Base-by-base conservation (phyloP, 2,113 vertebrate genomes). In the Proteles cristata region DNA sequence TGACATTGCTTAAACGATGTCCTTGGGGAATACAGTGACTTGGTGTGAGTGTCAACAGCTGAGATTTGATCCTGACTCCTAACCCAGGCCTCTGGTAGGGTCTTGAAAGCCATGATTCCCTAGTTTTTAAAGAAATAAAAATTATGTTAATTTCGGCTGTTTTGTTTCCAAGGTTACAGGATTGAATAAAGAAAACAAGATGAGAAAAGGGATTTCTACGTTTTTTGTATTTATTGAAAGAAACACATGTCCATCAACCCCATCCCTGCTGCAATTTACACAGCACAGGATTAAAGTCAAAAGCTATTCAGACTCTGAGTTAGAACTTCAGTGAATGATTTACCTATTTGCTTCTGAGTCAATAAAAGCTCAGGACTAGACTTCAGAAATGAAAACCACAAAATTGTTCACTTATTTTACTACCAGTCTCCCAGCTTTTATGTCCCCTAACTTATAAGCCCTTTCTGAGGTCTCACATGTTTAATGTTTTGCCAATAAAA, bases 361-460 rank as follows among this genome's bases (percentile, higher is more conserved):
- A 92, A 68, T 74, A 50, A 95, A 88, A 93, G 15, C 45, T 94
- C 21, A 55, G 88, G n/a, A 89, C 66, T 92, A 58, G 92, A 92
- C 25, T 83, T 89, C 4, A 19, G 39, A 95, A 86, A 76, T 74
- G 39, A 89, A 97, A 87, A 53, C 11, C 26, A 74, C n/a, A 93
- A 77, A 93, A 94, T 31, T 69, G 7, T 61, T 89, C n/a, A 53
- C 31, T 92, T 82, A 66, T 76, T 96, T 94, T 86, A 48, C 25
- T 12, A 31, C 66, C 39, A 79, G 31, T 4, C 53, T 95, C 65
- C 88, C 23, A 69, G 61, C 63, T 81, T 89, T 95, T 95, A 68
- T 48, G n/a, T 45, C 63, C 15, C 16, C 23, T 76, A 39, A 93
- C 61, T 35, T 19, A 82, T n/a, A 81, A 82, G 31, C 16, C 11